Conservation (phyloP, 2,888 invertebrate genomes). For the Thereva unica region DNA sequence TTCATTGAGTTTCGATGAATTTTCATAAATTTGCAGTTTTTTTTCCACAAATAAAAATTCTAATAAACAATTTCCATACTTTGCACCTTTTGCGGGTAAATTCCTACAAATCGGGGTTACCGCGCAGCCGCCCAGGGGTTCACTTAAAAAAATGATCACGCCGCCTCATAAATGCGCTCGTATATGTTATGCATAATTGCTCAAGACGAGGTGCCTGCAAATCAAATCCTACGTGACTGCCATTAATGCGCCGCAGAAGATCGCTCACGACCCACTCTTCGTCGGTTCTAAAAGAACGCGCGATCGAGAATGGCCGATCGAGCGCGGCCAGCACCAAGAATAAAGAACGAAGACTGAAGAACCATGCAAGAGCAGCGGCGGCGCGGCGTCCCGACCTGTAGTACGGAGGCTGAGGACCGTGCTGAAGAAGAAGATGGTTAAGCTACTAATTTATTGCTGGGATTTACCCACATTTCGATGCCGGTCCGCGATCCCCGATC, state of each 20-base stretch:
- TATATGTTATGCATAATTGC: constrained; percentile 3
- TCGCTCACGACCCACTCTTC: constrained; percentile 25
- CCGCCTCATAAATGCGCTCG: not conserved
- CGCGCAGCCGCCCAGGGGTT: too few relatives aligned
- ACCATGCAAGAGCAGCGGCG: not conserved
- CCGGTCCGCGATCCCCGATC: not conserved
- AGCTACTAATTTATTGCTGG: not conserved
- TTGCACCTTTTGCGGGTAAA: too few relatives aligned
- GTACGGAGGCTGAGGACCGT: not conserved
- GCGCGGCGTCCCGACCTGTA: not conserved
- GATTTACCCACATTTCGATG: constrained; percentile 25
- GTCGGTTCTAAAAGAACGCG: constrained; percentile 14
- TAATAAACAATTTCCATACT: too few relatives aligned
- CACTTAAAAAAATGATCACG: too few relatives aligned
- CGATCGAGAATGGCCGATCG: constrained; percentile 3
- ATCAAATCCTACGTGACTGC: constrained; percentile 10
- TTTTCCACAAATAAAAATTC: too few relatives aligned
- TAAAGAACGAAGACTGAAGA: too few relatives aligned
- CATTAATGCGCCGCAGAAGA: constrained; percentile 12
- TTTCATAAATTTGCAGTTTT: too few relatives aligned
- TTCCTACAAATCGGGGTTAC: too few relatives aligned
- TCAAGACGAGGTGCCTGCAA: constrained; percentile 3
- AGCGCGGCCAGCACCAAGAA: not conserved
- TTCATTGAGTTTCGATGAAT: too few relatives aligned
- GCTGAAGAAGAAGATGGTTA: constrained; percentile 17